Base-by-base conservation (phyloP, 2,888 invertebrate species). In the Latheticus oryzae region DNA sequence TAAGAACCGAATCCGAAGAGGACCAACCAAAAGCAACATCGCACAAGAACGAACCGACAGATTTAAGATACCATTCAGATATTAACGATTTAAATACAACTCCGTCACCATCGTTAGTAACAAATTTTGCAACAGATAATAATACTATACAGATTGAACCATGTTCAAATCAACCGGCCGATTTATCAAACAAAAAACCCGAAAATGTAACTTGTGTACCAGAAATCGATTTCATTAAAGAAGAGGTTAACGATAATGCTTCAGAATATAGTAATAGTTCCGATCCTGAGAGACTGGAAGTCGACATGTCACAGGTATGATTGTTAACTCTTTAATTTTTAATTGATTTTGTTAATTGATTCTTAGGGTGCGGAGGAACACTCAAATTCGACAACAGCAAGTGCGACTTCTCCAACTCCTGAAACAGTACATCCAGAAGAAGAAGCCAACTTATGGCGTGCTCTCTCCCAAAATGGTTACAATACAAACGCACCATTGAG, bases 211-310 rank as follows among this genome's bases (percentile, higher is more conserved):
- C 76, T 7, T 77, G 78, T 64, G 71, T 78, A 56, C 77, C 78
- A 9, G 78, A 78, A 66, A 71, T 76, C 55, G 79, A 76, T 32
- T 74, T 72, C 58, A 77, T 78, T 45, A 77, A 77, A 33, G 76
- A 77, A 50, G 77, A 76, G 59, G 64, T 68, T 30, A 70, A 72
- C 60, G 73, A 74, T 66, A 72, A 71, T 26, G 69, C 70, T 17
- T 77, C 77, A 1, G 74, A 85, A 62, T 87, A 85, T 74, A 88
- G 88, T 74, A 87, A 86, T 73, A 87, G 87, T 64, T 89, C 90
- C 0, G 90, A 91, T 79, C 88, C 88, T 1, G 89, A 88, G 66
- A 80, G 89, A 68, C 78, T 90, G 67, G 89, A 89, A 71, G 89
- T 89, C 77, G 89, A 89, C 75, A 86, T 87, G 75, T 80, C 80